These are phyloP conservation scores for Diarsia rubi DNA, from an alignment of 2,888 invertebrate genomes.

Conservation along the genomic window DNA sequence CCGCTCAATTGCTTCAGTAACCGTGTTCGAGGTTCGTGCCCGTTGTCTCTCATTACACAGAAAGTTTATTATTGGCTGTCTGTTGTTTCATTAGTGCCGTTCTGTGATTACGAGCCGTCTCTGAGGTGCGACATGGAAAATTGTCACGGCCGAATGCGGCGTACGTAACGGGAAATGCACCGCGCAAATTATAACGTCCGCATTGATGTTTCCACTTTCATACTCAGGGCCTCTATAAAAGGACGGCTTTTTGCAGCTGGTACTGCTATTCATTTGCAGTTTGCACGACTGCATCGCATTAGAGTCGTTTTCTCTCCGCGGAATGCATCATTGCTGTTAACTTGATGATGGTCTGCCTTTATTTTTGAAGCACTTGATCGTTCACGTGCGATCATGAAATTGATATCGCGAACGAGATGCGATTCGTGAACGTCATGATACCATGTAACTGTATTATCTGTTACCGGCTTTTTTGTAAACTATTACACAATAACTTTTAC, in stretches of 20 bases:
- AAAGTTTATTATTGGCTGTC: conserved; percentile 78
- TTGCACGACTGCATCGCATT: conserved; percentile 59
- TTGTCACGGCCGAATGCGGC: conserved; percentile 78
- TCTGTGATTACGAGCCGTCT: conserved; percentile 81
- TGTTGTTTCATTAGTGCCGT: conserved; percentile 83
- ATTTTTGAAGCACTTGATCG: conserved; percentile 44
- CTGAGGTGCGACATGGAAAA: conserved; percentile 73
- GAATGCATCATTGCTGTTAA: conserved; percentile 53
- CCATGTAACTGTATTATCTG: conserved; percentile 62
- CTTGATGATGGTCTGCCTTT: conserved; percentile 41
- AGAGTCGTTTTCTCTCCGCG: conserved; percentile 48
- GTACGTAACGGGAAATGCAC: conserved; percentile 82
- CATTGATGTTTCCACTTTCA: conserved; percentile 75
- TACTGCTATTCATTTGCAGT: conserved; percentile 58
- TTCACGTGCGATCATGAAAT: conserved; percentile 60
- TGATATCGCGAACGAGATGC: conserved; percentile 53
- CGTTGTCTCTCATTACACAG: conserved; percentile 80
- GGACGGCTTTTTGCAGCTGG: conserved; percentile 53
- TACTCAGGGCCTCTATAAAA: conserved; percentile 59
- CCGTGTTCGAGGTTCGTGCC: conserved; percentile 69
- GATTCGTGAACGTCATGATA: conserved; percentile 56
- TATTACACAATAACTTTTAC: conserved; percentile 69
- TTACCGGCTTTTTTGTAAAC: conserved; percentile 60
- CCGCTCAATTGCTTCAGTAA: conserved; percentile 67
- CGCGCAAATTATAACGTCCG: conserved; percentile 83